Percentiles rank a stretch among this genome's conserved stretches.
phyloP scores from a whole-genome alignment of 2,888 invertebrate genomes.

The Anodontia alba region DNA sequence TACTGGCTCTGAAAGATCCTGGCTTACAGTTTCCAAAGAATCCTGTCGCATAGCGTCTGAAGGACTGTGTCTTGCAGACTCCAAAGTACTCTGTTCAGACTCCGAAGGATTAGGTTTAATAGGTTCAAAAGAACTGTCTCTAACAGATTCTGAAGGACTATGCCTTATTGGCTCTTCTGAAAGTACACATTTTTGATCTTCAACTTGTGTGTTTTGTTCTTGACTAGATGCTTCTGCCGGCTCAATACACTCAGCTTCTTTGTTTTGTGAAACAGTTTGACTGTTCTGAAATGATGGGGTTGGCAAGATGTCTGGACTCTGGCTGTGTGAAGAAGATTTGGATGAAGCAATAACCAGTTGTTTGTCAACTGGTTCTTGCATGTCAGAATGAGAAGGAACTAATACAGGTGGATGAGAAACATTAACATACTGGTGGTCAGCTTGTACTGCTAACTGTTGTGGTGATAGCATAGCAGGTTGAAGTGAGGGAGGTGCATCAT shows the following conservation, averaged over 20 bases:
- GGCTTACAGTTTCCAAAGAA: no score
- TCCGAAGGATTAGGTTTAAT: no score
- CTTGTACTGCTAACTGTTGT: constrained; percentile 54
- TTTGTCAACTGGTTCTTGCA: constrained; percentile 31
- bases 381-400: constrained; percentile 12
- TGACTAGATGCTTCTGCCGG: neutral
- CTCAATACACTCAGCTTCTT: neutral
- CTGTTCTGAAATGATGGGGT: neutral
- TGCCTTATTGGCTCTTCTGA: neutral
- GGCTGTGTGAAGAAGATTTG: neutral
- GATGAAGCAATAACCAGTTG: neutral
- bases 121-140: neutral
- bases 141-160: neutral
- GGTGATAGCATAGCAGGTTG: constrained; percentile 43
- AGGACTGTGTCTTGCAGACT: no score
- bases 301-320: neutral
- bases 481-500: constrained; percentile 27
- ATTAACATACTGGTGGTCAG: constrained; percentile 57
- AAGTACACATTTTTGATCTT: neutral
- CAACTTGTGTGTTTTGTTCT: neutral
- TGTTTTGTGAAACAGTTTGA: neutral
- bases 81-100: no score
- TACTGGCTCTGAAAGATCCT: no score
- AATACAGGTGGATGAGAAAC: constrained; percentile 26
- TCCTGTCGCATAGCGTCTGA: no score